Evolutionary conservation across 2,888 invertebrate genomes (phyloP).

Genomic region (Odontothrips loti): DNA sequence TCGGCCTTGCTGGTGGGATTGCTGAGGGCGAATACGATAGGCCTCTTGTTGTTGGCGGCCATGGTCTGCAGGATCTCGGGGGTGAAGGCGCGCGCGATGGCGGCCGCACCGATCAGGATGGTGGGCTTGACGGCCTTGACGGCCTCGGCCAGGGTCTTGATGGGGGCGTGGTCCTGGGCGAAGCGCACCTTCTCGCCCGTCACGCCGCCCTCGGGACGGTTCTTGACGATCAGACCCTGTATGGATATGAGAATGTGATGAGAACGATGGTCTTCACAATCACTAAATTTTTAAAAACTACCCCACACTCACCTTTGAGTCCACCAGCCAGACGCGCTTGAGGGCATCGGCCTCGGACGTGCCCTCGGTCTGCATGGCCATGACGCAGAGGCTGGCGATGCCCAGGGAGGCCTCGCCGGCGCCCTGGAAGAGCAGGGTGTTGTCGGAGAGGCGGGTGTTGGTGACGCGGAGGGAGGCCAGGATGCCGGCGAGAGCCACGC

Average conservation of each 20-base stretch:
- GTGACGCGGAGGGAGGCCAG: slow-evolving; percentile 82
- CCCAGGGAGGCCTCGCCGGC: slow-evolving; percentile 75
- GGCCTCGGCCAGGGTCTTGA: slow-evolving; percentile 74
- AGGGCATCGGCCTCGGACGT: slow-evolving; percentile 68
- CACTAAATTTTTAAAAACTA: no score
- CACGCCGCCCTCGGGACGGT: slow-evolving; percentile 76
- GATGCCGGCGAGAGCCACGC: slow-evolving; percentile 92
- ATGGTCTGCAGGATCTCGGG: slow-evolving; percentile 78
- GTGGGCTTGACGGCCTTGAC: slow-evolving; percentile 78
- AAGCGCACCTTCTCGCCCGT: slow-evolving; percentile 76
- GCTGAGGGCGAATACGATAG: slow-evolving; percentile 95
- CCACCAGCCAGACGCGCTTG: slow-evolving; percentile 87
- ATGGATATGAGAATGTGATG: no score
- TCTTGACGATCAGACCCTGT: slow-evolving; percentile 88
- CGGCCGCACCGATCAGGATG: slow-evolving; percentile 91
- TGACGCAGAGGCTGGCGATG: slow-evolving; percentile 85
- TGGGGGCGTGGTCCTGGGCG: slow-evolving; percentile 71
- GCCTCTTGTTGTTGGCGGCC: slow-evolving; percentile 75
- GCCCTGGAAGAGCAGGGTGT: slow-evolving; percentile 75
- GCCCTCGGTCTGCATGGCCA: slow-evolving; percentile 90
- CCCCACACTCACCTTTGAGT: no score
- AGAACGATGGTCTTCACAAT: no score
- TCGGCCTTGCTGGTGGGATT: slow-evolving; percentile 98
- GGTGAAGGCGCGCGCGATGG: slow-evolving; percentile 91
- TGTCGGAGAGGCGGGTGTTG: slow-evolving; percentile 73